phyloP scores from a whole-genome alignment of 2,797 vertebrate genomes.

The Brotula barbata region DNA sequence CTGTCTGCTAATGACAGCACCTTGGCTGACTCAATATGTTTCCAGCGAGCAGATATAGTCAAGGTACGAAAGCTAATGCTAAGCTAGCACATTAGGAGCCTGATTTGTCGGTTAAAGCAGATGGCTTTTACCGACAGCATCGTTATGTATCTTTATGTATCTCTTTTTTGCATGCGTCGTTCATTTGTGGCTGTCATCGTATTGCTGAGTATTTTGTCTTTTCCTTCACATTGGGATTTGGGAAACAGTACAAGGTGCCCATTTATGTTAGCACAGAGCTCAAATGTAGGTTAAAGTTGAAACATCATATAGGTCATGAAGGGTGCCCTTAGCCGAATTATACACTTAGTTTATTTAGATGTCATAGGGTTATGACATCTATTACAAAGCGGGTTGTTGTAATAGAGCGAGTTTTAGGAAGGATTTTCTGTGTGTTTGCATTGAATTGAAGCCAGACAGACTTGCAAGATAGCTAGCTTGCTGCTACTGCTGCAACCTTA shows the following conservation, averaged over 20 bases:
- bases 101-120: fast-evolving
- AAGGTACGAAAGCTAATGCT: slow-evolving; percentile 68
- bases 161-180: no score
- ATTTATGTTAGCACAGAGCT: slow-evolving; percentile 48
- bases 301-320: slow-evolving; percentile 44
- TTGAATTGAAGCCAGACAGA: not conserved
- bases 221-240: not conserved
- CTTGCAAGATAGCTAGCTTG: slow-evolving; percentile 3
- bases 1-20: slow-evolving; percentile 16
- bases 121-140: not conserved
- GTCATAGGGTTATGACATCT: not conserved
- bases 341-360: not conserved
- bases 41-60: slow-evolving; percentile 76
- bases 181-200: fast-evolving
- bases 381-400: fast-evolving
- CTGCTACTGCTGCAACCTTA: not conserved
- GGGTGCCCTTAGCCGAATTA: slow-evolving; percentile 14
- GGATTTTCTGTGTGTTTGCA: not conserved
- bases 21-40: slow-evolving; percentile 70
- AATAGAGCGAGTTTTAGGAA: fast-evolving
- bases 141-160: fast-evolving
- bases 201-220: not conserved
- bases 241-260: not conserved
- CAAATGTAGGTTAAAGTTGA: slow-evolving; percentile 78
- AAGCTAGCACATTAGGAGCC: slow-evolving; percentile 1